Base-by-base conservation (phyloP, 2,113 vertebrate genomes). In the Bubo bubo region DNA sequence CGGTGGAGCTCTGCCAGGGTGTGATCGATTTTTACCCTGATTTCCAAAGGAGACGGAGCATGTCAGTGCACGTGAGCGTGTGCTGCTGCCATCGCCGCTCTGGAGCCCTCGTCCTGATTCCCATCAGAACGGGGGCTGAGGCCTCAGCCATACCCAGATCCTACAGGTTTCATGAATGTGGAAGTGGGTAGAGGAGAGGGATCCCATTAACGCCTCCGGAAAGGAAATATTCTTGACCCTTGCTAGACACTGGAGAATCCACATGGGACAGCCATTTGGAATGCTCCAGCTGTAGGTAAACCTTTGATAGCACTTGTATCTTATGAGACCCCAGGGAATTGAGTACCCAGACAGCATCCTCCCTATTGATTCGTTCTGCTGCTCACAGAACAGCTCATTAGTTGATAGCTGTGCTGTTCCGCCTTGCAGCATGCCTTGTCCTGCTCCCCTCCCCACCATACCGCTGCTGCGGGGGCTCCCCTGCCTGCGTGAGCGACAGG, bases 271-370 rank as follows among this genome's bases (percentile, higher is more conserved):
- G 45, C n/a, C 26, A 1, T 3, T 41, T 24, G 2, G 6, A 77
- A 7, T 13, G 35, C 43, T 76, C 53, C 39, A 34, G 59, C 75
- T 66, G 50, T 1, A 17, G 41, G 41, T 32, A 49, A 80, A 83
- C 75, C 76, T 95, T 43, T 63, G 89, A 43, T n/a, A 63, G 73
- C 55, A 9, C 64, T 75, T 47, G 53, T 45, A 20, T 37, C 50
- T 81, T 55, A 19, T 5, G 91, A 75, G 76, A 27, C 64, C 83
- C 76, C n/a, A 4, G 76, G 64, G 86, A 81, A 70, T 0, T 16
- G 68, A 62, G 77, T 53, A 20, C 50, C 68, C 83, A 80, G 95
- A 14, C 68, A 81, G 84, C 83, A 56, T 84, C 72, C 58, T 89
- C 80, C 52, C 60, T 81, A 32, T 71, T 27, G 64, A 37, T 94